These are phyloP conservation scores for Phytoseiulus persimilis DNA, from an alignment of 2,888 invertebrate genomes.

Conservation along the genomic window DNA sequence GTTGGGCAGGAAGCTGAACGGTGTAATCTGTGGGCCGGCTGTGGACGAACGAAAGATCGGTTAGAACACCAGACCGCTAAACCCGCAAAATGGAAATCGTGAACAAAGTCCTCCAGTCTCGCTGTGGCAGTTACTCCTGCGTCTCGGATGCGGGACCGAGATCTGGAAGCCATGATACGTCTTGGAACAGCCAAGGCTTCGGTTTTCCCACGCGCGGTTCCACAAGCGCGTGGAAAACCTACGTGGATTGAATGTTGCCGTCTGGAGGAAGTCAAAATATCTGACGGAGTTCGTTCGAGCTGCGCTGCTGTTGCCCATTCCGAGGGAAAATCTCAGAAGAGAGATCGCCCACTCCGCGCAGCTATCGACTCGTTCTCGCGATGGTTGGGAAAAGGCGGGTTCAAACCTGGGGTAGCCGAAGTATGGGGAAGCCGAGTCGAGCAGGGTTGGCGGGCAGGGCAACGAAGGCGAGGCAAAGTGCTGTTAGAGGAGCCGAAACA, in stretches of 20 bases:
- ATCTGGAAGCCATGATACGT: too few relatives aligned
- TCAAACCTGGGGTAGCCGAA: neutral
- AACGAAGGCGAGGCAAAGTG: neutral
- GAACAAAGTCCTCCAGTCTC: too few relatives aligned
- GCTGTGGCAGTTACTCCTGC: too few relatives aligned
- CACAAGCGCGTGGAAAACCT: too few relatives aligned
- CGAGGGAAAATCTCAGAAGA: neutral
- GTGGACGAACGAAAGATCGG: neutral
- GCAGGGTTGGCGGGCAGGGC: neutral
- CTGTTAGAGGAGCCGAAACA: neutral
- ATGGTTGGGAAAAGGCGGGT: neutral
- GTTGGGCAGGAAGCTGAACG: conserved; percentile 45
- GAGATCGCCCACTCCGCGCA: neutral
- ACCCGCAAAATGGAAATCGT: too few relatives aligned
- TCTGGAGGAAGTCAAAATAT: neutral
- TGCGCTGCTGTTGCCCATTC: neutral
- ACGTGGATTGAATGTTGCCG: too few relatives aligned
- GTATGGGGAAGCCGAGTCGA: neutral
- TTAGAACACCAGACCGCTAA: neutral
- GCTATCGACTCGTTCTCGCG: neutral
- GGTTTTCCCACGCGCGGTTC: too few relatives aligned
- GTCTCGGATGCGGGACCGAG: too few relatives aligned
- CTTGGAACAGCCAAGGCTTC: too few relatives aligned
- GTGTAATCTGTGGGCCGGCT: conserved; percentile 46
- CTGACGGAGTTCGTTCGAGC: neutral